Evolutionary conservation across 2,888 invertebrate genomes (phyloP).

Genomic region (Himalopsyche japonica): DNA sequence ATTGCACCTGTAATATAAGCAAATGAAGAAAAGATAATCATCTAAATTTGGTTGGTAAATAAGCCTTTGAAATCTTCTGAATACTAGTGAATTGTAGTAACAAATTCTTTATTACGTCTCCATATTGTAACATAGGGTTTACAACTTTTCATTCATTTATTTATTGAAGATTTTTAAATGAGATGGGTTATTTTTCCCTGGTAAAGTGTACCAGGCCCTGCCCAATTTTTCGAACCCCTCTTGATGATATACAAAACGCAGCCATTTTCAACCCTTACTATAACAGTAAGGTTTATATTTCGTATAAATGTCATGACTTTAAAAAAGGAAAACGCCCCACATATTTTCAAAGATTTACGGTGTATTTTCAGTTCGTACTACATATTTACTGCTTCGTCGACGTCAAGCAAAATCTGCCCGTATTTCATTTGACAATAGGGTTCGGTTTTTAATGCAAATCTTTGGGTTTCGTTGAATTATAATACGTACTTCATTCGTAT

Average conservation of each 20-base stretch:
- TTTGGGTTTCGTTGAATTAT: background rate
- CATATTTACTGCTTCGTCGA: background rate
- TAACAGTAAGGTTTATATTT: background rate
- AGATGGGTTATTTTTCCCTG: background rate
- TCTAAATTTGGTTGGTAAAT: too few relatives aligned
- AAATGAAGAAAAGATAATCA: too few relatives aligned
- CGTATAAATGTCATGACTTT: background rate
- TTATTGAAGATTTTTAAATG: too few relatives aligned
- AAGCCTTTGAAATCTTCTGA: too few relatives aligned
- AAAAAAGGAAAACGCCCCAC: background rate
- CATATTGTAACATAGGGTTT: too few relatives aligned
- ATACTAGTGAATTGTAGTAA: too few relatives aligned
- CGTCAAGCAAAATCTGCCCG: background rate
- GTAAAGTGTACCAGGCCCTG: background rate
- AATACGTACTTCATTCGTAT: background rate
- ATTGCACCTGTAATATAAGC: too few relatives aligned
- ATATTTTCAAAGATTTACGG: background rate
- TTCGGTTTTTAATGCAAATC: background rate
- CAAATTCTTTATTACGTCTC: too few relatives aligned
- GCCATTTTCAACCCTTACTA: background rate
- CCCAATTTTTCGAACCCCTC: background rate
- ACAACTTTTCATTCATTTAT: too few relatives aligned
- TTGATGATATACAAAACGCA: background rate
- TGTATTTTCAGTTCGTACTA: background rate
- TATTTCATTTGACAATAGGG: background rate